Conservation (phyloP, 23 tunicate genomes). For the Botrylloides violaceus region DNA sequence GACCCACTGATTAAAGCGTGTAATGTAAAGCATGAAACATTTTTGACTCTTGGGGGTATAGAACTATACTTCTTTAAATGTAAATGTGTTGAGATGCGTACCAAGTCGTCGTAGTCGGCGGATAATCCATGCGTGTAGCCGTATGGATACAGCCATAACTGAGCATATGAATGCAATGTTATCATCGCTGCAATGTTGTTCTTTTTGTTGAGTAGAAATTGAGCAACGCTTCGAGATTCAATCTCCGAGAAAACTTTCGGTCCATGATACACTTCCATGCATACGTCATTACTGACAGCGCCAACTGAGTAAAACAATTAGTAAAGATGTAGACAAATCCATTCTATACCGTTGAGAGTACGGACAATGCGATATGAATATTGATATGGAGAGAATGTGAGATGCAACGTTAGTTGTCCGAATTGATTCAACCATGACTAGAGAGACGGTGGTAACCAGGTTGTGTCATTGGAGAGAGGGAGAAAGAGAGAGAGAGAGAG, state of each 20-base stretch:
- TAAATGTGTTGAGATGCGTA: too few species aligned
- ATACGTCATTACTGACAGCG: slow-evolving; percentile 28
- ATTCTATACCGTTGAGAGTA: too few species aligned
- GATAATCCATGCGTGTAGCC: slow-evolving; percentile 34
- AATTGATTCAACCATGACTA: too few species aligned
- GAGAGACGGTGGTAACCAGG: too few species aligned
- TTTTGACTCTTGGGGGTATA: background rate
- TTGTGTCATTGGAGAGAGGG: background rate
- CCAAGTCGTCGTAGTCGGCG: slow-evolving; percentile 52
- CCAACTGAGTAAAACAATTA: too few species aligned
- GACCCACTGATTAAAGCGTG: background rate
- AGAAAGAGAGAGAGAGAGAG: background rate
- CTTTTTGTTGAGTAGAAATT: slow-evolving; percentile 21
- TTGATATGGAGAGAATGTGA: too few species aligned
- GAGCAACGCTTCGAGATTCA: slow-evolving; percentile 47
- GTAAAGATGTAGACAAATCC: too few species aligned
- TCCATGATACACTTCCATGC: slow-evolving; percentile 70
- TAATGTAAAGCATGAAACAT: background rate
- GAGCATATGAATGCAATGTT: slow-evolving; percentile 59
- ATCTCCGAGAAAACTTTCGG: slow-evolving; percentile 57
- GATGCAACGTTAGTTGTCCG: too few species aligned
- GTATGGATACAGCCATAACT: slow-evolving; percentile 74
- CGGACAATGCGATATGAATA: too few species aligned
- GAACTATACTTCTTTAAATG: background rate
- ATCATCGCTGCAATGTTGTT: slow-evolving; percentile 47